A percentile compares a stretch with the other conserved stretches of the same genome.
phyloP scores from a whole-genome alignment of 1,140 invertebrate species.

The Saccostrea cuccullata region DNA sequence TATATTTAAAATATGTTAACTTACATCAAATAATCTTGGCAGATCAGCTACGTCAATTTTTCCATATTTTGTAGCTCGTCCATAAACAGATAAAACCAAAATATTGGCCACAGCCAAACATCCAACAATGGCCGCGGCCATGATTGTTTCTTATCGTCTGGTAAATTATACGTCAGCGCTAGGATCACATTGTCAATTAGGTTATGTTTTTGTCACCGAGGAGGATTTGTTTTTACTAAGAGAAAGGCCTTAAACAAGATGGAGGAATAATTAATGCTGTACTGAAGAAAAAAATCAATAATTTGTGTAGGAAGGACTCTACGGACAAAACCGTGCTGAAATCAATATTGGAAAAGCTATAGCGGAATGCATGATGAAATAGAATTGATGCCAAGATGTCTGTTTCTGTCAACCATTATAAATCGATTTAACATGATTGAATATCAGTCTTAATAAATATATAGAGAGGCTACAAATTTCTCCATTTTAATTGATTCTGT shows the following conservation, averaged over 20 bases:
- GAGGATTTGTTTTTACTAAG: neutral
- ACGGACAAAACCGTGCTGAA: neutral
- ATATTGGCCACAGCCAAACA: constrained; percentile 23
- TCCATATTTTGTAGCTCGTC: constrained; percentile 4
- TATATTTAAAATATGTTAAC: neutral
- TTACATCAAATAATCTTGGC: constrained; percentile 23
- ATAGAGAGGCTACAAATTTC: too few species aligned
- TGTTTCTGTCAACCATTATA: too few species aligned
- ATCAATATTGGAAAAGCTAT: constrained; percentile 22
- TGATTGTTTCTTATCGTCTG: constrained; percentile 27
- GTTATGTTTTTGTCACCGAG: constrained; percentile 7
- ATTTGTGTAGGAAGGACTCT: constrained; percentile 20
- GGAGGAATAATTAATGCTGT: constrained; percentile 15
- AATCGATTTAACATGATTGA: too few species aligned
- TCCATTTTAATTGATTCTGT: too few species aligned
- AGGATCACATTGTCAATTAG: neutral
- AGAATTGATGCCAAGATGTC: too few species aligned
- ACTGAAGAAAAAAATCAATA: neutral
- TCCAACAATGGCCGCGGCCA: constrained; percentile 20
- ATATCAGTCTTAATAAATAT: too few species aligned
- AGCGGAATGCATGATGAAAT: neutral
- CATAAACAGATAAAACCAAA: neutral
- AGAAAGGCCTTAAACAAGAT: neutral
- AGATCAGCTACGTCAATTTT: neutral
- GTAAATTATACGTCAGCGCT: neutral